phyloP scores from a whole-genome alignment of 2,113 vertebrate species.

The Aix galericulata region DNA sequence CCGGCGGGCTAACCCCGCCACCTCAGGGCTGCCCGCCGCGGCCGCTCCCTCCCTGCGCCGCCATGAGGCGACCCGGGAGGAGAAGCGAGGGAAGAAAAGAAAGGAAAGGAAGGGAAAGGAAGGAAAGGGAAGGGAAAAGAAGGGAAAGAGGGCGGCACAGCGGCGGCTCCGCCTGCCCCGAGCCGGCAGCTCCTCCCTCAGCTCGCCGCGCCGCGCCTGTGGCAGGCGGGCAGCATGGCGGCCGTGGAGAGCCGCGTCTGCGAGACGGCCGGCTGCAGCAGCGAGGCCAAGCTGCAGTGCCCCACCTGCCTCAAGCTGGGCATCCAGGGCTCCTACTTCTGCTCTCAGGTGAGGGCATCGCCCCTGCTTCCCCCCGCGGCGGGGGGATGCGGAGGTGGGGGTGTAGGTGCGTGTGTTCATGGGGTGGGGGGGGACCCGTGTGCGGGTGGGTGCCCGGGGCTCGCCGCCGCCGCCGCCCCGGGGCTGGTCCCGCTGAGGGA shows the following conservation, averaged over 20 bases:
- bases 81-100: too few relatives aligned
- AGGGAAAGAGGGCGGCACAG: background rate
- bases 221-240: slow-evolving; percentile 89
- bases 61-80: too few relatives aligned
- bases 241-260: slow-evolving; percentile 89
- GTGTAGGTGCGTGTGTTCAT: too few relatives aligned
- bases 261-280: slow-evolving; percentile 90
- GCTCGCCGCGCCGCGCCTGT: slow-evolving; percentile 11
- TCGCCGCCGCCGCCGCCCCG: too few relatives aligned
- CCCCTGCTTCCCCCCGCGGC: background rate
- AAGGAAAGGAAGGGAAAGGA: background rate
- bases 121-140: background rate
- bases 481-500: background rate
- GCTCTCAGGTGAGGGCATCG: slow-evolving; percentile 88
- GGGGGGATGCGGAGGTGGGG: background rate
- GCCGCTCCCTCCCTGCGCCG: too few relatives aligned
- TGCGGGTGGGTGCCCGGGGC: background rate
- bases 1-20: too few relatives aligned
- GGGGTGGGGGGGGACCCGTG: too few relatives aligned
- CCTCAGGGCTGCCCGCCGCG: too few relatives aligned
- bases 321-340: slow-evolving; percentile 97
- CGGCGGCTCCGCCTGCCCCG: background rate
- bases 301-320: slow-evolving; percentile 98
- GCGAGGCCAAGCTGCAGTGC: slow-evolving; percentile 96
- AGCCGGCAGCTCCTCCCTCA: slow-evolving; percentile 47